These are phyloP conservation scores for Drosophila ercepeae DNA, from an alignment of 1,140 invertebrate species.

Conservation along the genomic window DNA sequence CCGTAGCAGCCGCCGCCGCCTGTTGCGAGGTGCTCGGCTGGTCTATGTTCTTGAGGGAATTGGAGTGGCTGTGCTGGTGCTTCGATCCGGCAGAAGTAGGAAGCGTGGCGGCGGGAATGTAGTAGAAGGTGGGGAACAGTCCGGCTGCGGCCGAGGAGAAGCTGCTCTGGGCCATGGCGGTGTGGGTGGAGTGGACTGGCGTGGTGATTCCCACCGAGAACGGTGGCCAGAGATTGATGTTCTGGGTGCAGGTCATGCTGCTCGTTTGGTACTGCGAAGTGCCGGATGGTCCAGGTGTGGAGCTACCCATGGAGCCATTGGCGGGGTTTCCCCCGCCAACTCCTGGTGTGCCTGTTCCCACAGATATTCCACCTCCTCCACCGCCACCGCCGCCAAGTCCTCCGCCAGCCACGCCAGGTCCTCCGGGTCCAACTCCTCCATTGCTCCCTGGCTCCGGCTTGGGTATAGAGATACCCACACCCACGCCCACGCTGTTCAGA, in stretches of 20 bases:
- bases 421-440: slow-evolving; percentile 2
- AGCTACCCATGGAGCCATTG: slow-evolving; percentile 8
- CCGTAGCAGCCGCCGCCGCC: slow-evolving; percentile 33
- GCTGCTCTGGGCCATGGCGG: slow-evolving; percentile 70
- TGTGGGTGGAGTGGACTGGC: slow-evolving; percentile 74
- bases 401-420: slow-evolving; percentile 14
- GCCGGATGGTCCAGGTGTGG: slow-evolving; percentile 11
- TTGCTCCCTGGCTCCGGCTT: background rate
- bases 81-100: slow-evolving; percentile 21
- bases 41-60: slow-evolving; percentile 30
- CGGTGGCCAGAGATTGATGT: slow-evolving; percentile 86
- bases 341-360: background rate
- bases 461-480: background rate
- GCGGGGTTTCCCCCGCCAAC: background rate
- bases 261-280: slow-evolving; percentile 5
- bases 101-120: slow-evolving; percentile 85
- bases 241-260: slow-evolving; percentile 47
- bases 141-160: slow-evolving; percentile 65
- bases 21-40: slow-evolving; percentile 61
- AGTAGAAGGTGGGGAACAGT: slow-evolving; percentile 85
- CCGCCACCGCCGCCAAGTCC: background rate
- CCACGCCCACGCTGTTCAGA: slow-evolving; percentile 5
- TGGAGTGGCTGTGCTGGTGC: background rate
- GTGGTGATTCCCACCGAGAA: slow-evolving; percentile 85
- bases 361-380: background rate